Evolutionary conservation across 1,140 invertebrate species (phyloP), one percentile per base, ranked within the genome.

Genomic region (Drosophila arizonae): DNA sequence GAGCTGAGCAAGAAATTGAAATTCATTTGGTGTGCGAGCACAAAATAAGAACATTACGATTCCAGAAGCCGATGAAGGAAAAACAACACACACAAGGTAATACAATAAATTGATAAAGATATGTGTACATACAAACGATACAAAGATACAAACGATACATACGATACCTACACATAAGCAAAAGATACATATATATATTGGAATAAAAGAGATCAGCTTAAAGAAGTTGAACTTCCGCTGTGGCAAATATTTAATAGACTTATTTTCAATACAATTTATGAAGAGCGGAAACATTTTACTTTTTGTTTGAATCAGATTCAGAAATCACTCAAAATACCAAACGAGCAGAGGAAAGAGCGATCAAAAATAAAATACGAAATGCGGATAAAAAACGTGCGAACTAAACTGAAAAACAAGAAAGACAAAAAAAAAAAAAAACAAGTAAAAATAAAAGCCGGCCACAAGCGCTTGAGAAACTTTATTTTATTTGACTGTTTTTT

Each of bases 391-490:
- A 86, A 87, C 82, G 84, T 87, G 82, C 82, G 84, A 87, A 87
- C 82, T 86, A 82, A 88, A 74, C 69, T 80, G 77, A 73, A 68
- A 79, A 85, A 80, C 65, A 76, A 67, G 51, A 66, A 51, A 46
- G 6, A 15, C 4, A 15, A 45, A 45, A 17, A 46, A 46, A 4
- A 45, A 30, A 50, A 57, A 62, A 71, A 86, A 45, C 17, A 45
- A 45, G 13, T 17, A 61, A 76, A 67, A 43, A 71, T 57, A 46
- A 76, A 69, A 63, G 79, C 82, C 82, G 78, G 81, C 78, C 77
- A 65, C 60, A 62, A 72, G 64, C 50, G 82, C 72, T 68, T 79
- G 82, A 87, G 82, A 88, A 87, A 88, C 79, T 87, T 85, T 72
- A 81, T 72, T 65, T 60, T 80, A 64, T 74, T 66, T 77, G 48